Conservation (phyloP, 1,140 invertebrate genomes). For the Pachypeltis micranthus region DNA sequence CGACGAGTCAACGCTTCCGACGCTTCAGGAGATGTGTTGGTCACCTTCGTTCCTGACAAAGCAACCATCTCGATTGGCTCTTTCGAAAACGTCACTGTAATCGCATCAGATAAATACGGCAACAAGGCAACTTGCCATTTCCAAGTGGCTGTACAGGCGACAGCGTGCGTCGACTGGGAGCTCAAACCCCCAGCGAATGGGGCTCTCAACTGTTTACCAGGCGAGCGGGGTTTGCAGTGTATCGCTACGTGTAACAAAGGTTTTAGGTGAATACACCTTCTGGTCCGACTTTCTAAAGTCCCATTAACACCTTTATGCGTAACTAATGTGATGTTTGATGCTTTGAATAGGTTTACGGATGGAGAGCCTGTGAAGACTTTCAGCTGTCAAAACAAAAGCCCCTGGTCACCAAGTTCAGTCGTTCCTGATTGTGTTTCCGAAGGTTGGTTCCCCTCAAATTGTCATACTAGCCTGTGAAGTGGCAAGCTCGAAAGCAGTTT, state of each 20-base stretch:
- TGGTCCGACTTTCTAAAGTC: background rate
- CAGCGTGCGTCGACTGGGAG: conserved; percentile 89
- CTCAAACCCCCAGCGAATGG: conserved; percentile 76
- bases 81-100: conserved; percentile 88
- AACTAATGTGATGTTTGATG: background rate
- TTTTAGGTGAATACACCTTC: conserved; percentile 35
- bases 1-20: conserved; percentile 76
- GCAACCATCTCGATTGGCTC: conserved; percentile 79
- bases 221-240: conserved; percentile 75
- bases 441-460: too few species aligned
- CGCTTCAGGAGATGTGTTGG: conserved; percentile 73
- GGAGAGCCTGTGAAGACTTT: conserved; percentile 77
- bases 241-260: conserved; percentile 84
- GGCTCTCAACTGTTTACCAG: conserved; percentile 70
- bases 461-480: too few species aligned
- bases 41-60: conserved; percentile 72
- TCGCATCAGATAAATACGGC: conserved; percentile 75
- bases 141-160: conserved; percentile 84
- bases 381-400: conserved; percentile 60
- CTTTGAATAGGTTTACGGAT: conserved; percentile 64
- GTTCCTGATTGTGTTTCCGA: conserved; percentile 90
- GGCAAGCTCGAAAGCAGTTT: too few species aligned
- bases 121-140: conserved; percentile 87
- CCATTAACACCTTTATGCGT: background rate
- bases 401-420: conserved; percentile 72